Evolutionary conservation across 2,797 vertebrate species (phyloP), one percentile per base, ranked within the genome.

Genomic region (Cuculus canorus): DNA sequence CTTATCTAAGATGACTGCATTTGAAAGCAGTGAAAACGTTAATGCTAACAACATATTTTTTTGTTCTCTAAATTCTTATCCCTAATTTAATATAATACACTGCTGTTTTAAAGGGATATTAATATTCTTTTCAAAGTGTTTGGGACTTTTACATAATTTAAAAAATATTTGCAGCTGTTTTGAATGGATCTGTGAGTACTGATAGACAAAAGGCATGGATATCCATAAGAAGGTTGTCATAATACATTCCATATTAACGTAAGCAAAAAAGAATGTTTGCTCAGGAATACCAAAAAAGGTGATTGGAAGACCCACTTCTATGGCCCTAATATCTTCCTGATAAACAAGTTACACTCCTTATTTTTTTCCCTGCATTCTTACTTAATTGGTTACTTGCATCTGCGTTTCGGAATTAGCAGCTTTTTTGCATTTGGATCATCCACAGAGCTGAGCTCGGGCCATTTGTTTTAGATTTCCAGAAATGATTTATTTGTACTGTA

Each of bases 131-230:
- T 97, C 96, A 97, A 97, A 97, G 96, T 92, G 83, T 95, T 97
- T 95, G 94, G 85, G 90, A 94, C 95, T 97, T 97, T 96, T 96
- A 96, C 97, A 97, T 97, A 97, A 97, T 97, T 96, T 95, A 95
- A 96, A 97, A 97, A 97, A 97, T 96, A 97, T 97, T 97, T 95
- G 96, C 97, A 97, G 96, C 96, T 97, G 97, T 96, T 96, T 97
- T 92, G 95, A 97, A 96, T 96, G 96, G 96, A 96, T 96, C 96
- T 97, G 95, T 88, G 73, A 97, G 94, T 84, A 80, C 94, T 93
- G 96, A 97, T 96, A 96, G 96, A 97, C 97, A 97, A 96, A 97
- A 96, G 90, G 92, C 94, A 91, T 95, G 93, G 95, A 92, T 93
- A 95, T 96, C 95, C 95, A 94, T 96, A 95, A 96, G 96, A 94